Conservation (phyloP, 92 coral and sea anemone species). For the Actinernus sp. region DNA sequence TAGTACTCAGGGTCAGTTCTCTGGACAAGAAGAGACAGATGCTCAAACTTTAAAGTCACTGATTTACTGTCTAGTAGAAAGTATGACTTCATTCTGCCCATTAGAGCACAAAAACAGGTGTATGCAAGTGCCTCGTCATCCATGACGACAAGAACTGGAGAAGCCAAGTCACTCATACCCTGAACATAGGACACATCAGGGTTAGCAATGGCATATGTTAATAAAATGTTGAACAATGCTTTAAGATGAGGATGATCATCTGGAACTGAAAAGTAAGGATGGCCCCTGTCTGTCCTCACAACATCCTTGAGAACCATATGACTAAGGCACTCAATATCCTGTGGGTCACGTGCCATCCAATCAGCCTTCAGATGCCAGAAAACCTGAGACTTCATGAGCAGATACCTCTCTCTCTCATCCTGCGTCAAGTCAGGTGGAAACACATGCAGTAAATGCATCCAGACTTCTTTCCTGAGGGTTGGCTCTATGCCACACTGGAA, state of each 20-base stretch:
- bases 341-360: slow-evolving; percentile 75
- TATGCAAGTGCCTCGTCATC: slow-evolving; percentile 95
- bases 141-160: slow-evolving; percentile 87
- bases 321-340: slow-evolving; percentile 74
- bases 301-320: slow-evolving; percentile 97
- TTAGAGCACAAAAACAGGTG: slow-evolving; percentile 86
- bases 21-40: slow-evolving; percentile 89
- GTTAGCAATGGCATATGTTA: slow-evolving; percentile 89
- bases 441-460: slow-evolving; percentile 96
- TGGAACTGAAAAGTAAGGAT: slow-evolving; percentile 89
- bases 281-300: slow-evolving; percentile 82
- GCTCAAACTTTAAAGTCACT: slow-evolving; percentile 94
- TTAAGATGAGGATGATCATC: slow-evolving; percentile 90
- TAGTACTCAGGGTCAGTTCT: slow-evolving; percentile 90
- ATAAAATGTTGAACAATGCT: slow-evolving; percentile 82
- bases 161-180: slow-evolving; percentile 99
- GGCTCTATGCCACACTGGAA: slow-evolving; percentile 94
- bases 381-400: slow-evolving; percentile 91
- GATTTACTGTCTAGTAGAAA: slow-evolving; percentile 97
- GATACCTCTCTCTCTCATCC: slow-evolving; percentile 89
- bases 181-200: slow-evolving; percentile 99
- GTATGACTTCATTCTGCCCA: slow-evolving; percentile 89
- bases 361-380: slow-evolving; percentile 81
- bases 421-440: slow-evolving; percentile 97
- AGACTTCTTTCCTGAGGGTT: slow-evolving; percentile 72